Conservation (phyloP, 2,797 vertebrate genomes). For the Meriones psammophilus region DNA sequence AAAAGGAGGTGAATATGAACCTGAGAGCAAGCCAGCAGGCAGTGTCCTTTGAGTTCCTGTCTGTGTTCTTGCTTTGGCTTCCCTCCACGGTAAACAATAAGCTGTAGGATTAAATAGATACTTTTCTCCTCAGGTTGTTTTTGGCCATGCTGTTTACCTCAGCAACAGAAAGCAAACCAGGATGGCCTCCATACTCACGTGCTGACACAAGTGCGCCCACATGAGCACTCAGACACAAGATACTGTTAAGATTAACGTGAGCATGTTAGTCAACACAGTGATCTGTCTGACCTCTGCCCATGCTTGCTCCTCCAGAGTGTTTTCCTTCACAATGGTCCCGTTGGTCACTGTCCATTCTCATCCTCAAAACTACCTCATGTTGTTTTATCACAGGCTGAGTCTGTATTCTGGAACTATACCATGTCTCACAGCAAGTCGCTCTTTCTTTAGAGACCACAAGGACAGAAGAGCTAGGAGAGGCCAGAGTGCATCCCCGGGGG, state of each 20-base stretch:
- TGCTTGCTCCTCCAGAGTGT: neutral
- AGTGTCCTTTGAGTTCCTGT: neutral
- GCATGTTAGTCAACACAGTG: too few species aligned
- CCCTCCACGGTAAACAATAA: neutral
- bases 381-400: too few species aligned
- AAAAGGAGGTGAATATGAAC: neutral
- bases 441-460: neutral
- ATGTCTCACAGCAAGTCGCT: neutral
- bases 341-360: neutral
- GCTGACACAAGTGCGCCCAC: neutral
- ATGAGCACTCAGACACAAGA: neutral
- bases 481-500: neutral
- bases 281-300: neutral
- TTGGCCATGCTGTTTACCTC: neutral
- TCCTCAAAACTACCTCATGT: neutral
- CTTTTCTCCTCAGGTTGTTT: neutral
- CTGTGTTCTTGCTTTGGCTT: neutral
- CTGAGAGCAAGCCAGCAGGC: neutral
- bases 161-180: neutral
- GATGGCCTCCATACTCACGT: neutral
- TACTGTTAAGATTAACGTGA: neutral
- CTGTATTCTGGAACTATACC: neutral
- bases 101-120: neutral
- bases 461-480: neutral
- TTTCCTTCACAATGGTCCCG: neutral